Evolutionary conservation across 2,888 invertebrate species (phyloP).

Genomic region (Conops quadrifasciatus): DNA sequence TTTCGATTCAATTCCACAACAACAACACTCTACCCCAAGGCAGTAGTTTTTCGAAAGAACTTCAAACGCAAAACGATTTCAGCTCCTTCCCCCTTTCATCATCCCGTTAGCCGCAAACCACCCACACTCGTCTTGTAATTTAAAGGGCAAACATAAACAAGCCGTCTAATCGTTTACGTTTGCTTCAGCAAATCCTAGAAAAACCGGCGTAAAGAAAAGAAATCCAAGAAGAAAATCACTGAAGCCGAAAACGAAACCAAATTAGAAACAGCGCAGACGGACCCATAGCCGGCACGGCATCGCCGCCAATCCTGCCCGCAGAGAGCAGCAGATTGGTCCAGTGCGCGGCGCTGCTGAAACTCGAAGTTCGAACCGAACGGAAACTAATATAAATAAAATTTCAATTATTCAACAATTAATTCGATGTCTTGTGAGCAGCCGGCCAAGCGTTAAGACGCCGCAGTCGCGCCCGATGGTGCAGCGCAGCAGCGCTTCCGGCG

Average conservation of each 20-base stretch:
- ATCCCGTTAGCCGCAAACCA: conserved; percentile 24
- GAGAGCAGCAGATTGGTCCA: conserved; percentile 9
- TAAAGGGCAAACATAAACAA: conserved; percentile 34
- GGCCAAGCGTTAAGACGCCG: conserved; percentile 60
- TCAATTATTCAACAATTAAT: conserved; percentile 67
- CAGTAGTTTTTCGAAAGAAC: neutral
- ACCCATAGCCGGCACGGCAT: neutral
- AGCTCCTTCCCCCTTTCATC: neutral
- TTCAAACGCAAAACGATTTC: neutral
- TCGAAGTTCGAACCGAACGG: conserved; percentile 49
- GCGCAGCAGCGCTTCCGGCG: conserved; percentile 17
- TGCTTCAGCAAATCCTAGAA: conserved; percentile 1
- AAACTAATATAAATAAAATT: conserved; percentile 66
- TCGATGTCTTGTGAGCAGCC: conserved; percentile 62
- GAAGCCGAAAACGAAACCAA: conserved; percentile 35
- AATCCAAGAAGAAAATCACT: conserved; percentile 18
- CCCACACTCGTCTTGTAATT: conserved; percentile 7
- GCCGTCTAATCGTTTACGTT: conserved; percentile 28
- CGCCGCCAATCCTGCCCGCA: neutral
- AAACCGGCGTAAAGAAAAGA: neutral
- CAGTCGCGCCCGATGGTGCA: neutral
- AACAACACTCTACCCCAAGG: neutral
- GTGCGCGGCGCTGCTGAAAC: neutral
- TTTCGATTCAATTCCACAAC: neutral
- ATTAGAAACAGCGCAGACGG: conserved; percentile 21